Percentiles rank a stretch among this genome's conserved stretches.
Evolutionary conservation across 2,113 vertebrate genomes (phyloP).

Genomic region (Cricetomys ansorgei): DNA sequence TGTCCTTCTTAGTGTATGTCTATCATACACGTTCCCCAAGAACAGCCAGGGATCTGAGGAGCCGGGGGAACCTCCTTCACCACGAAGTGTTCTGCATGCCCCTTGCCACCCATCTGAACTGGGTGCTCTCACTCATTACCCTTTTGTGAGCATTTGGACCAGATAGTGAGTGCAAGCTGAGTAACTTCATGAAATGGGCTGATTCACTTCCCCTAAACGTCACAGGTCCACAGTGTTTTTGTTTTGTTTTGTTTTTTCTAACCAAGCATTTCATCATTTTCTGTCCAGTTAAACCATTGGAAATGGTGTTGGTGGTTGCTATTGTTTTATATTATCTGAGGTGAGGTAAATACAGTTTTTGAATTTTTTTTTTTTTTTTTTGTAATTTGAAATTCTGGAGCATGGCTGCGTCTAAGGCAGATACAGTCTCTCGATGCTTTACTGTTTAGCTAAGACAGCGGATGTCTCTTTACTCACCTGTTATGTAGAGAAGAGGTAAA

Average conservation of each 20-base stretch:
- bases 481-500: constrained; percentile 85
- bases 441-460: not conserved
- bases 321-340: not conserved
- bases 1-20: not conserved
- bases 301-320: not conserved
- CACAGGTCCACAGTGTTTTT: no score
- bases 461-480: constrained; percentile 76
- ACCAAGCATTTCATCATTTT: not conserved
- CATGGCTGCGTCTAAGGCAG: not conserved
- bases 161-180: not conserved
- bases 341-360: not conserved
- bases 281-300: not conserved
- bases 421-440: not conserved
- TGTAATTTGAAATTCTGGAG: not conserved
- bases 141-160: not conserved
- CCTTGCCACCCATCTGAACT: not conserved
- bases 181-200: not conserved
- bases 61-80: not conserved
- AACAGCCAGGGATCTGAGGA: not conserved
- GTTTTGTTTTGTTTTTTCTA: not conserved
- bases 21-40: not conserved
- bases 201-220: not conserved
- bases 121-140: not conserved
- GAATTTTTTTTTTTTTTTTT: no score
- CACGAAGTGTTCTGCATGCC: not conserved